Evolutionary conservation across 2,113 vertebrate species (phyloP).

Genomic region (Xiphorhynchus elegans): DNA sequence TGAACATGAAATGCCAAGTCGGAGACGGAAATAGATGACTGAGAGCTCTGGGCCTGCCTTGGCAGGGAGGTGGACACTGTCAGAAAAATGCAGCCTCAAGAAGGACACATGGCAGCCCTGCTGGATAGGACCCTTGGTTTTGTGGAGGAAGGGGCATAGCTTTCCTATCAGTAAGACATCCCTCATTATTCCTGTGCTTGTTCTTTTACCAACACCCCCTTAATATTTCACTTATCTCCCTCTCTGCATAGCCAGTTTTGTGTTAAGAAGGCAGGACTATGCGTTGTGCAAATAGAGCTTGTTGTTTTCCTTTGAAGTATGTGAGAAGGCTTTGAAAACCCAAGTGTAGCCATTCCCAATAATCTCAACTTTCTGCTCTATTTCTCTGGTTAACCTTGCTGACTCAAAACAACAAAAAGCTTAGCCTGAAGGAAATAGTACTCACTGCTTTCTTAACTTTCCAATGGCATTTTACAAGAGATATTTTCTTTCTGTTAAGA

Average conservation of each 20-base stretch:
- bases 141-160: background rate
- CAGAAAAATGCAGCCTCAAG: background rate
- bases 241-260: background rate
- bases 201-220: background rate
- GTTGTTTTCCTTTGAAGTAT: constrained; percentile 47
- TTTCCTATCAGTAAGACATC: background rate
- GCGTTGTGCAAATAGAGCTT: constrained; percentile 33
- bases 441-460: constrained; percentile 52
- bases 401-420: constrained; percentile 68
- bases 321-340: constrained; percentile 52
- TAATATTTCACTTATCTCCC: background rate
- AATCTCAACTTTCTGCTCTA: constrained; percentile 64
- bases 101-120: background rate
- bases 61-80: background rate
- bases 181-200: background rate
- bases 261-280: background rate
- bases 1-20: background rate
- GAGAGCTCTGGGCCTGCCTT: background rate
- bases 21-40: background rate
- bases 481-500: constrained; percentile 32
- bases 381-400: constrained; percentile 70
- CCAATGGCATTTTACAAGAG: constrained; percentile 13
- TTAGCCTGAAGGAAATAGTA: constrained; percentile 52
- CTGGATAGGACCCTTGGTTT: background rate
- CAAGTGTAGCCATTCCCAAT: background rate